Evolutionary conservation across 1,140 invertebrate species (phyloP).

Genomic region (Halictus rubicundus): DNA sequence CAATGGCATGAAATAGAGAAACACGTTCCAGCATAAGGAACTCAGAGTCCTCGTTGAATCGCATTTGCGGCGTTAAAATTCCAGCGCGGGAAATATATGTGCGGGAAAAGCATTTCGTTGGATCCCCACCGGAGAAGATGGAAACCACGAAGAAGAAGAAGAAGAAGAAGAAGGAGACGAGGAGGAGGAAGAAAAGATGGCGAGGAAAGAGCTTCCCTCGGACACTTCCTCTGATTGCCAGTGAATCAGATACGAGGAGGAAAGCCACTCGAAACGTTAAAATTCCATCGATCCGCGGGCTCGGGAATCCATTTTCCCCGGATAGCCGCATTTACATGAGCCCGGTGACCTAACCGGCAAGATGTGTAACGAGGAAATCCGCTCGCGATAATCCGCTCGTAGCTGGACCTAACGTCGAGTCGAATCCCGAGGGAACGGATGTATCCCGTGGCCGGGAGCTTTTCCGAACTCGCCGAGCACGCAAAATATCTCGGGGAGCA

Average conservation of each 20-base stretch:
- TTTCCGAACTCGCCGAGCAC: too few species aligned
- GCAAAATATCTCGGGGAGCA: too few species aligned
- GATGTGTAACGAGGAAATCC: background rate
- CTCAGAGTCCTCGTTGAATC: background rate
- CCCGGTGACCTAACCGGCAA: background rate
- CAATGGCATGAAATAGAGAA: too few species aligned
- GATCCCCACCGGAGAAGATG: background rate
- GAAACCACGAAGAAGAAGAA: too few species aligned
- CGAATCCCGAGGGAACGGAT: too few species aligned
- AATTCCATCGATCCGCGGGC: background rate
- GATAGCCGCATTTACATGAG: background rate
- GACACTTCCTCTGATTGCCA: background rate
- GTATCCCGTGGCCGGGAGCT: too few species aligned
- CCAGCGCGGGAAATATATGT: background rate
- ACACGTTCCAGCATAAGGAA: too few species aligned
- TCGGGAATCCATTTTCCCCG: background rate
- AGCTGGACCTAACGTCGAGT: too few species aligned
- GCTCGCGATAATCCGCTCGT: background rate
- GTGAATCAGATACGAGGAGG: background rate
- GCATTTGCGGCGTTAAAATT: background rate
- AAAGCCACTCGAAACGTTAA: background rate
- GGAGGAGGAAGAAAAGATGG: too few species aligned
- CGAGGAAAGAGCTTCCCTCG: background rate
- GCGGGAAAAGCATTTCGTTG: background rate
- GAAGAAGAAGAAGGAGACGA: too few species aligned